These are phyloP conservation scores for Esox lucius DNA, from an alignment of 2,797 vertebrate genomes.

Conservation along the genomic window DNA sequence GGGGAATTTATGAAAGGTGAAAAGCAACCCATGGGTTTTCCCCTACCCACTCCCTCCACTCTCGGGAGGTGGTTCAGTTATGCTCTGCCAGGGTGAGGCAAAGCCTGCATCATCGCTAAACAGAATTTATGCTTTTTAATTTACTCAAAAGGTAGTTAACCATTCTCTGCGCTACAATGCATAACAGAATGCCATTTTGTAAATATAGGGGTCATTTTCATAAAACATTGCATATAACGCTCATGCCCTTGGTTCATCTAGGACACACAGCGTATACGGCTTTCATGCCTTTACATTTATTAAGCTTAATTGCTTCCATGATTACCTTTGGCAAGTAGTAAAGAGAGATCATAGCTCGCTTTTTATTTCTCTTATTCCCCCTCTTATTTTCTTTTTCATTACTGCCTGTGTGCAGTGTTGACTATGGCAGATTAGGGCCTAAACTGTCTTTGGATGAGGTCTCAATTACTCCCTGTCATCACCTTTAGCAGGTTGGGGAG, in stretches of 20 bases:
- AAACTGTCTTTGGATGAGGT: slow-evolving; percentile 50
- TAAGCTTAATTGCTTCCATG: slow-evolving; percentile 50
- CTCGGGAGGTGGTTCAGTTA: background rate
- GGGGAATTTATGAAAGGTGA: slow-evolving; percentile 94
- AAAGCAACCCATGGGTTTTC: slow-evolving; percentile 86
- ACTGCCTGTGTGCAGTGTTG: slow-evolving; percentile 34
- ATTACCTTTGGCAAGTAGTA: slow-evolving; percentile 46
- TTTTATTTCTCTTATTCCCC: slow-evolving; percentile 33
- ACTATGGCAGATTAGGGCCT: slow-evolving; percentile 42
- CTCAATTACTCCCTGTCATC: slow-evolving; percentile 33
- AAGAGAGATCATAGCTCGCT: slow-evolving; percentile 26
- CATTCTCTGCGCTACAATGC: slow-evolving; percentile 88
- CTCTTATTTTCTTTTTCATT: slow-evolving; percentile 42
- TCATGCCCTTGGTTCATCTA: slow-evolving; percentile 70
- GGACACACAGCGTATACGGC: slow-evolving; percentile 52
- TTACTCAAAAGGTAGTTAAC: slow-evolving; percentile 90
- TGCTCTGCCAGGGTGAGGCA: slow-evolving; percentile 38
- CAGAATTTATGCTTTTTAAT: slow-evolving; percentile 99
- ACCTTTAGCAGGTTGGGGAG: background rate
- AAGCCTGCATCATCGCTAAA: slow-evolving; percentile 86
- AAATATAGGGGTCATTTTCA: slow-evolving; percentile 88
- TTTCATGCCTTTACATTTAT: slow-evolving; percentile 41
- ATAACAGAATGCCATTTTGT: slow-evolving; percentile 84
- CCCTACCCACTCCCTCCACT: slow-evolving; percentile 11
- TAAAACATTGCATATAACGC: slow-evolving; percentile 79